Evolutionary conservation across 2,888 invertebrate species (phyloP).

Genomic region (Thymelicus lineola): DNA sequence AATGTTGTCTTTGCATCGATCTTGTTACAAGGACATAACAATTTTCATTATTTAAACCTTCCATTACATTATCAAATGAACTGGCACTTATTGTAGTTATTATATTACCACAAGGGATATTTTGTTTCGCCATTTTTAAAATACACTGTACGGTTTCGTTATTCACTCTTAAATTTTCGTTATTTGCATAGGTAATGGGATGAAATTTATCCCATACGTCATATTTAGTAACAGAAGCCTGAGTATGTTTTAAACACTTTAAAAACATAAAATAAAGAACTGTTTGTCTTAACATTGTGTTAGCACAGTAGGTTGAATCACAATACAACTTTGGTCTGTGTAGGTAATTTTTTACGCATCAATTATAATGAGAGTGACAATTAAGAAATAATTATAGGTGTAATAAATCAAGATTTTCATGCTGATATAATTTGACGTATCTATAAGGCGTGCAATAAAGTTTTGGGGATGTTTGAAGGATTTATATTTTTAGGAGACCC

Average conservation of each 20-base stretch:
- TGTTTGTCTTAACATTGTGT: conserved; percentile 18
- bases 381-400: background rate
- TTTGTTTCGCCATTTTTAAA: conserved; percentile 6
- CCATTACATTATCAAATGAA: conserved; percentile 14
- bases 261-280: background rate
- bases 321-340: background rate
- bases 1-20: conserved; percentile 14
- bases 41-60: conserved; percentile 17
- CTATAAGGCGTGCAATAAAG: too few relatives aligned
- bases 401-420: background rate
- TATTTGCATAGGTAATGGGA: background rate
- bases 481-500: too few relatives aligned
- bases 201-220: background rate
- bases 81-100: conserved; percentile 8
- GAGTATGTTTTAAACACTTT: background rate
- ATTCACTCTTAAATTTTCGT: background rate
- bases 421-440: too few relatives aligned
- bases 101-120: conserved; percentile 2
- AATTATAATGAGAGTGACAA: background rate
- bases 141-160: conserved; percentile 4
- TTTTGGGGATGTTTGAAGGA: too few relatives aligned
- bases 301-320: background rate
- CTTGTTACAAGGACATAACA: conserved; percentile 15
- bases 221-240: background rate
- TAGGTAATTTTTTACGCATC: background rate